phyloP scores from a whole-genome alignment of 2,113 vertebrate species.

The Pycnonotus jocosus region DNA sequence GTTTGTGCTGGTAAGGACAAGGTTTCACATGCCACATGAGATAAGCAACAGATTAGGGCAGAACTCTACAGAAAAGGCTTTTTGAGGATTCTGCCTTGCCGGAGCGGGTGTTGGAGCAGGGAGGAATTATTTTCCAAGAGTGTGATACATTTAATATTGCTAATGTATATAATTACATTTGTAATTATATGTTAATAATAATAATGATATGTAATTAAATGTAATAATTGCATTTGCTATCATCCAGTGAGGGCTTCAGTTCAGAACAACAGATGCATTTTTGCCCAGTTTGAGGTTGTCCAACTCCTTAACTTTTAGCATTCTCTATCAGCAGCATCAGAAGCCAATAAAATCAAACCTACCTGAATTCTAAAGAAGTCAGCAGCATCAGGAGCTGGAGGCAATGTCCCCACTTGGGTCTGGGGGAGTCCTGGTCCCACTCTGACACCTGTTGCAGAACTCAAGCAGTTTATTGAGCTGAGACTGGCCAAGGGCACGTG shows the following conservation, averaged over 20 bases:
- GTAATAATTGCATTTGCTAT: not conserved
- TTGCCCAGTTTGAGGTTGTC: not conserved
- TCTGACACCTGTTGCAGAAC: not conserved
- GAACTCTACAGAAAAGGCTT: not conserved
- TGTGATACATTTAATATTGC: not conserved
- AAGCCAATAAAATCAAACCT: not conserved
- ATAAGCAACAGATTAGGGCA: not conserved
- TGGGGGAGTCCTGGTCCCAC: rapidly evolving
- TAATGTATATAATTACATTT: too few species aligned
- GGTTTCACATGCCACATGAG: not conserved
- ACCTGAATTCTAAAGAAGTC: not conserved
- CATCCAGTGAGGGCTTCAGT: not conserved
- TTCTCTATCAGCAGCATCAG: not conserved
- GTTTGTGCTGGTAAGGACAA: not conserved
- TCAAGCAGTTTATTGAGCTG: not conserved
- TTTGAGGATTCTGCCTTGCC: not conserved
- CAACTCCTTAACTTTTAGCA: not conserved
- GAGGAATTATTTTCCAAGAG: not conserved
- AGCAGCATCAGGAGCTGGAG: not conserved
- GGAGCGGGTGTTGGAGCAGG: not conserved
- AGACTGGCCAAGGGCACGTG: not conserved
- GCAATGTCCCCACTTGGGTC: not conserved
- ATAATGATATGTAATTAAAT: too few species aligned
- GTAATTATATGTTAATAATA: too few species aligned
- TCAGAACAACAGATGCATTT: not conserved